These are phyloP conservation scores for Syngnathus rostellatus DNA, from an alignment of 2,797 vertebrate genomes.

Conservation along the genomic window DNA sequence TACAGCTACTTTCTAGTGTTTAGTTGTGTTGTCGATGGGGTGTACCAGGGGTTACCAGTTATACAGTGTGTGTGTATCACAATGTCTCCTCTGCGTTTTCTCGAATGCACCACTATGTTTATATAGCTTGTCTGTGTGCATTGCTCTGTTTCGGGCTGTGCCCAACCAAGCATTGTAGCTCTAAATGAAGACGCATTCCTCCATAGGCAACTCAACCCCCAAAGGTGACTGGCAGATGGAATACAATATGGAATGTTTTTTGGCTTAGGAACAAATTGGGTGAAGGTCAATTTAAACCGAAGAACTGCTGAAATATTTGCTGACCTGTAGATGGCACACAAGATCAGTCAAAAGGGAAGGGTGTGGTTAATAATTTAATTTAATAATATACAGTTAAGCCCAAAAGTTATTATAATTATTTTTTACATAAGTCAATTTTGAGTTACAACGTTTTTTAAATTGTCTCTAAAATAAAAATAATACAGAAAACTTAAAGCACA, in stretches of 20 bases:
- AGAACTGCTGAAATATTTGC: constrained; percentile 37
- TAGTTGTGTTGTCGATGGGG: constrained; percentile 31
- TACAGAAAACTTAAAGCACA: neutral
- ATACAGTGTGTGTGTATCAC: constrained; percentile 6
- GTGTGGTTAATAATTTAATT: neutral
- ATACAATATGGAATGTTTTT: constrained; percentile 7
- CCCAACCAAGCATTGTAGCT: constrained; percentile 52
- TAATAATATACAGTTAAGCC: neutral
- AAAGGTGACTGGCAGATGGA: constrained; percentile 19
- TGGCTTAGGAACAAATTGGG: constrained; percentile 15
- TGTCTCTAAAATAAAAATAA: neutral
- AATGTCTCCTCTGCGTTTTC: constrained; percentile 45
- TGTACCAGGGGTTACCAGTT: neutral
- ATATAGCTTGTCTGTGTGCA: constrained; percentile 45
- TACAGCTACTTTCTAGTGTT: constrained; percentile 12
- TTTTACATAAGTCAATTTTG: neutral
- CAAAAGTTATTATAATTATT: neutral
- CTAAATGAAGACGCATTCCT: constrained; percentile 52
- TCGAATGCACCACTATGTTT: constrained; percentile 54
- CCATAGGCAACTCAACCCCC: constrained; percentile 31
- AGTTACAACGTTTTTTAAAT: neutral
- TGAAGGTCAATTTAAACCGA: constrained; percentile 20
- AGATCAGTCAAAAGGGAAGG: constrained; percentile 50
- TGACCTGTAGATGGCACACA: constrained; percentile 66
- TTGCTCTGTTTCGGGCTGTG: constrained; percentile 49